A percentile compares a stretch with the other conserved stretches of the same genome.
phyloP scores from a whole-genome alignment of 1,140 invertebrate genomes.

The Mamestra configurata region DNA sequence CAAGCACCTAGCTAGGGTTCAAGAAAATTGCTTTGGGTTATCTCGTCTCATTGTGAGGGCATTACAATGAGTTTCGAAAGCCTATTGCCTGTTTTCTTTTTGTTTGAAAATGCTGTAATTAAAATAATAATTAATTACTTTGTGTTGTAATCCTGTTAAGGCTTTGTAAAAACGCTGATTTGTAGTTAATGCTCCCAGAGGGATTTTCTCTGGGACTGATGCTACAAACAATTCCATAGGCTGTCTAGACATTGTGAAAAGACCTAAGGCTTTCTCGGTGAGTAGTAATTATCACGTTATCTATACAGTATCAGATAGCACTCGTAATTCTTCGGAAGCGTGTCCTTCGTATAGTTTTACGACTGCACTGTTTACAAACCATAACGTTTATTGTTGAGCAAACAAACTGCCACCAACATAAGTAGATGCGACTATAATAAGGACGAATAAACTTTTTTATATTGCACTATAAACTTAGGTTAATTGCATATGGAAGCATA shows the following conservation, averaged over 20 bases:
- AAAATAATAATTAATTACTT: too few relatives aligned
- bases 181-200: constrained; percentile 21
- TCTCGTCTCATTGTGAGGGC: not conserved
- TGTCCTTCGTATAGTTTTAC: constrained; percentile 41
- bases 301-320: constrained; percentile 12
- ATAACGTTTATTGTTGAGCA: constrained; percentile 34
- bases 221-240: not conserved
- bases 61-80: constrained; percentile 2
- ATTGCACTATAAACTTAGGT: constrained; percentile 7
- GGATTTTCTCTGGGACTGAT: not conserved
- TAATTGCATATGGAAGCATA: not conserved
- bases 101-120: constrained; percentile 12
- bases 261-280: not conserved
- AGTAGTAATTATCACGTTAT: constrained; percentile 13
- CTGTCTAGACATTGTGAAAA: not conserved
- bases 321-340: constrained; percentile 15
- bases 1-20: constrained; percentile 1
- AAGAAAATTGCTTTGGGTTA: constrained; percentile 19
- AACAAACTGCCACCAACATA: constrained; percentile 39
- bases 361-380: constrained; percentile 43
- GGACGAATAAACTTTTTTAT: constrained; percentile 26
- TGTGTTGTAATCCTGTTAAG: not conserved
- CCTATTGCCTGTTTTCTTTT: constrained; percentile 19
- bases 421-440: constrained; percentile 24
- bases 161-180: constrained; percentile 15